phyloP scores from a whole-genome alignment of 2,113 vertebrate species.

The Ibidorhyncha struthersii region DNA sequence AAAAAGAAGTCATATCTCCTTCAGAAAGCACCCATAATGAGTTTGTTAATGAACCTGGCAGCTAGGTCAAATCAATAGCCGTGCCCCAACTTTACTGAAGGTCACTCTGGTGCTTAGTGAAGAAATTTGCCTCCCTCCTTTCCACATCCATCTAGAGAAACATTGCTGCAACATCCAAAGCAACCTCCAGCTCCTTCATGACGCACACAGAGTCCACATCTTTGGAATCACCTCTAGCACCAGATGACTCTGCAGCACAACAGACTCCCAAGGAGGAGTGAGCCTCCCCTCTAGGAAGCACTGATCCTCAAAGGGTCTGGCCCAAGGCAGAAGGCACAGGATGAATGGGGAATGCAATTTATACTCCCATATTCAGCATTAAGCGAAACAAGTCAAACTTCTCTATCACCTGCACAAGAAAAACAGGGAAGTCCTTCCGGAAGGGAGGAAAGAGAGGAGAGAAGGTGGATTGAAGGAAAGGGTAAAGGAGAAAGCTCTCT shows the following conservation, averaged over 20 bases:
- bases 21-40: neutral
- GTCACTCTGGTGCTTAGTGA: neutral
- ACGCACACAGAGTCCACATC: fast-evolving
- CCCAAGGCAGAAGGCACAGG: neutral
- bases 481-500: neutral
- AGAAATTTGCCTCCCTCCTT: neutral
- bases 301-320: neutral
- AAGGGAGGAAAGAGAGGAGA: neutral
- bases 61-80: neutral
- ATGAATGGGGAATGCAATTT: neutral
- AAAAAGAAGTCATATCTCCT: neutral
- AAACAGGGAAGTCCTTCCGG: neutral
- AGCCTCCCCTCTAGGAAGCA: neutral
- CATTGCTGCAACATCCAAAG: neutral
- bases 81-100: neutral
- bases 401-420: neutral
- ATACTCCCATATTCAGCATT: neutral
- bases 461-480: neutral
- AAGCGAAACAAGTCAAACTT: neutral
- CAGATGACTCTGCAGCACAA: neutral
- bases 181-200: neutral
- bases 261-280: neutral
- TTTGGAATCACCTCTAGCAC: neutral
- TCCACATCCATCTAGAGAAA: neutral
- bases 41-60: neutral